A percentile compares a stretch with the other conserved stretches of the same genome.
Conservation (phyloP, 1,140 invertebrate genomes). For the fruit fly (Drosophila melanogaster) region DNA sequence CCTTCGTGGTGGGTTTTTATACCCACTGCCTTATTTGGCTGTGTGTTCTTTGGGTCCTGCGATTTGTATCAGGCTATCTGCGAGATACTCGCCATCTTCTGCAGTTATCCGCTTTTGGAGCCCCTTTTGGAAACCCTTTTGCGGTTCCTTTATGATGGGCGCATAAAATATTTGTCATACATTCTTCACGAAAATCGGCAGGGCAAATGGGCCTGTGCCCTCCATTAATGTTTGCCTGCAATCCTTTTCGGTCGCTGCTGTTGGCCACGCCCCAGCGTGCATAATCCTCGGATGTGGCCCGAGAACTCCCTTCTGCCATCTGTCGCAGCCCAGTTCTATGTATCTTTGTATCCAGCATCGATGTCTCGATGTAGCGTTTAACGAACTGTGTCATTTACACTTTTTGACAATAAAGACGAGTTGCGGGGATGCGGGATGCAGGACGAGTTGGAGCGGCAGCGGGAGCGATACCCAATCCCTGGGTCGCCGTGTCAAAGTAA, state of each 20-base stretch:
- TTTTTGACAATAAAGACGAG: slow-evolving; percentile 55
- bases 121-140: slow-evolving; percentile 49
- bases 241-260: slow-evolving; percentile 53
- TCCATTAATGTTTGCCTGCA: slow-evolving; percentile 72
- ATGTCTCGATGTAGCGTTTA: slow-evolving; percentile 70
- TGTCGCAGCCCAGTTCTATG: slow-evolving; percentile 21
- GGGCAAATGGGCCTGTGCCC: slow-evolving; percentile 16
- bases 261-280: slow-evolving; percentile 70
- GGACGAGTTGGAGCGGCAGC: neutral
- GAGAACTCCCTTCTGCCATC: slow-evolving; percentile 7
- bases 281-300: slow-evolving; percentile 69
- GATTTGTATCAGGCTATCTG: slow-evolving; percentile 51
- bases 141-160: slow-evolving; percentile 78
- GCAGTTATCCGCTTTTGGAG: slow-evolving; percentile 15
- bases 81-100: slow-evolving; percentile 32
- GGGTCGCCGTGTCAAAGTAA: slow-evolving; percentile 75
- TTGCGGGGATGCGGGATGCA: neutral
- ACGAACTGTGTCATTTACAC: slow-evolving; percentile 84
- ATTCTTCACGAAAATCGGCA: slow-evolving; percentile 65
- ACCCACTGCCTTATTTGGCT: slow-evolving; percentile 16
- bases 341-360: slow-evolving; percentile 39
- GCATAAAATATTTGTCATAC: slow-evolving; percentile 82
- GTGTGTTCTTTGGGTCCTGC: slow-evolving; percentile 13
- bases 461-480: slow-evolving; percentile 22
- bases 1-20: slow-evolving; percentile 30